Evolutionary conservation across 2,113 vertebrate genomes (phyloP), one percentile per base, ranked within the genome.

Genomic region (Tiliqua scincoides): DNA sequence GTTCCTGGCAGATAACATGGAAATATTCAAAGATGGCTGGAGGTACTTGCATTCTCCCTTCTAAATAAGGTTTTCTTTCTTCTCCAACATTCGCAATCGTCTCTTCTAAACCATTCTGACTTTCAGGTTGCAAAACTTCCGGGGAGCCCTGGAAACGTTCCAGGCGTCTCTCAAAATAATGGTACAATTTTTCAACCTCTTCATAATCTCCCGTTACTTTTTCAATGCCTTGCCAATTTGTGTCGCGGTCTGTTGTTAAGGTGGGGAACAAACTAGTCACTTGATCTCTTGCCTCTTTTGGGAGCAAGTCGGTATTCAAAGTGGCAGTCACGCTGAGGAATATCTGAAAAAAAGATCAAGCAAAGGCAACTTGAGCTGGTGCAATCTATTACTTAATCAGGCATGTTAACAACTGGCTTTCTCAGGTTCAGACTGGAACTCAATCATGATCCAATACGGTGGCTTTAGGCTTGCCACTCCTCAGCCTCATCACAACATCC

Each of bases 291-390:
- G 96, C 92, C 80, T 95, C 83, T 87, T 90, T 63, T 79, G 94
- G 93, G 85, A 97, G 87, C 88, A 97, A 88, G 9, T 77, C 80
- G 65, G 93, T 84, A 91, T 96, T 95, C 93, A 97, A 91, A 59
- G 88, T 91, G 1, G 96, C 96, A 20, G 90, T 91, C 14, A 96
- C 95, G 20, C 57, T 71, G 74, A 94, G 89, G 93, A 97, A 97
- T 90, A 97, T 93, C 97, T 97, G 91, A 87, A 93, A 63, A 81
- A 91, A 88, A 93, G 89, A 11, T 89, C n/a, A 87, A 68, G 15
- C 76, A 87, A 6, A 35, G 8, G 79, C n/a, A 35, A 88, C 1
- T 30, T 63, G 85, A 35, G 30, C 10, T 59, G 59, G 27, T 65
- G 23, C 40, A 65, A 70, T 82, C 23, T 27, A 48, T 21, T 27